Conservation (phyloP, 2,888 invertebrate genomes). For the Cyrtodaria siliqua region DNA sequence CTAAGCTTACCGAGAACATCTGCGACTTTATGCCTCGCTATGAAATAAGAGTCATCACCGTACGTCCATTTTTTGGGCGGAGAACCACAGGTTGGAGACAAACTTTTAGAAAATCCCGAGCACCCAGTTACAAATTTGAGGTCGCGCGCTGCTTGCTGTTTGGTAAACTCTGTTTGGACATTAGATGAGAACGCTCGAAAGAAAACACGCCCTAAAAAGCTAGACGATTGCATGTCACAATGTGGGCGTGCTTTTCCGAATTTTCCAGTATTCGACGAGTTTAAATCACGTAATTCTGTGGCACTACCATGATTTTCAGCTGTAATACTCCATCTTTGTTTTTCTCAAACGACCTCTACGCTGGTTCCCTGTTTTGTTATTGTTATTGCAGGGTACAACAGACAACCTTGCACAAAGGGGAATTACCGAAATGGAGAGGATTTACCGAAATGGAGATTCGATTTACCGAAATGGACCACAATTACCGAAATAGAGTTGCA, state of each 20-base stretch:
- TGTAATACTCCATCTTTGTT: slow-evolving; percentile 72
- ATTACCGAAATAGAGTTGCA: too few relatives aligned
- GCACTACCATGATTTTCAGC: background rate
- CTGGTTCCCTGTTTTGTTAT: too few relatives aligned
- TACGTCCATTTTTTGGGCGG: slow-evolving; percentile 91
- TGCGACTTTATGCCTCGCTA: slow-evolving; percentile 91
- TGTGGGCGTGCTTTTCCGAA: background rate
- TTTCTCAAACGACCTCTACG: slow-evolving; percentile 70
- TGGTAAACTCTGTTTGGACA: slow-evolving; percentile 56
- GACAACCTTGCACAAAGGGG: too few relatives aligned
- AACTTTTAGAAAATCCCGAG: slow-evolving; percentile 96
- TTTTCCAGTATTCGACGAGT: background rate
- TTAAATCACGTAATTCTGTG: background rate
- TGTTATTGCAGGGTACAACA: too few relatives aligned
- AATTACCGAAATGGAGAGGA: too few relatives aligned
- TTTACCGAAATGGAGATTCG: too few relatives aligned
- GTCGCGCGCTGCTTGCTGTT: slow-evolving; percentile 80
- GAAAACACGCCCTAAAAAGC: slow-evolving; percentile 39
- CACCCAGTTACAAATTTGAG: slow-evolving; percentile 91
- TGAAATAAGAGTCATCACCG: slow-evolving; percentile 99
- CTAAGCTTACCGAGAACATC: slow-evolving; percentile 95
- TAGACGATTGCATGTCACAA: slow-evolving; percentile 20
- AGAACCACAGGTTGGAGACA: slow-evolving; percentile 76
- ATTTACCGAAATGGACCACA: too few relatives aligned
- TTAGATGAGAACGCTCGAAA: slow-evolving; percentile 56